These are phyloP conservation scores for Chaenogobius annularis DNA, from an alignment of 2,113 vertebrate genomes.

Conservation along the genomic window DNA sequence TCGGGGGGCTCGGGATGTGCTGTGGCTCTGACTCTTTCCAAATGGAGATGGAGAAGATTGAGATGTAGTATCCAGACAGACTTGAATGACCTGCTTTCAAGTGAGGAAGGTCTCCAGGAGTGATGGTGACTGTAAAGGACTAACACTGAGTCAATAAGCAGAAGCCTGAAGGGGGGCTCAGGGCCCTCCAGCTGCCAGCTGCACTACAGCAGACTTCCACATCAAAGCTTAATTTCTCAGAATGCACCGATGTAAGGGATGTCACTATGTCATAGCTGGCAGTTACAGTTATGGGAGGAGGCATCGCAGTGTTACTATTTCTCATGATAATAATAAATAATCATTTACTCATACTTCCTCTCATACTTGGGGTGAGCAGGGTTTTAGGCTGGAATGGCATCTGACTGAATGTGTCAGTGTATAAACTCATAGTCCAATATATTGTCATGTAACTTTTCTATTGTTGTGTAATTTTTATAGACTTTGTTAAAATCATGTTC, in stretches of 20 bases:
- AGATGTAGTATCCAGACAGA: slow-evolving; percentile 4
- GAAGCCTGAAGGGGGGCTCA: slow-evolving; percentile 27
- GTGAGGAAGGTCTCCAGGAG: slow-evolving; percentile 10
- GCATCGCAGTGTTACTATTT: too few relatives aligned
- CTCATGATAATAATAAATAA: too few relatives aligned
- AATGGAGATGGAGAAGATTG: background rate
- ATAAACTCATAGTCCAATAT: too few relatives aligned
- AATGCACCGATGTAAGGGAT: background rate
- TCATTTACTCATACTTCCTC: too few relatives aligned
- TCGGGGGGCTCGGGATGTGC: background rate
- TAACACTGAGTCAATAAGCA: slow-evolving; percentile 40
- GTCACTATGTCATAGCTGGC: background rate
- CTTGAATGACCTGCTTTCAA: slow-evolving; percentile 5
- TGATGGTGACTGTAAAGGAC: slow-evolving; percentile 23
- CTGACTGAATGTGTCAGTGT: too few relatives aligned
- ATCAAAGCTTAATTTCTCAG: background rate
- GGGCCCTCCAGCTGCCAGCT: slow-evolving; percentile 36
- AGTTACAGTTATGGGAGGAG: background rate
- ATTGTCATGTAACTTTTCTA: too few relatives aligned
- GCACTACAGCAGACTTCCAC: slow-evolving; percentile 3
- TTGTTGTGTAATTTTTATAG: too few relatives aligned
- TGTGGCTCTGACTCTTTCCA: background rate
- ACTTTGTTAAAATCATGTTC: too few relatives aligned
- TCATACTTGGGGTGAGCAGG: too few relatives aligned
- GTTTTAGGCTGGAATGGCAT: too few relatives aligned